These are phyloP conservation scores for Diadegma fenestrale DNA, from an alignment of 2,888 invertebrate genomes.

Conservation along the genomic window DNA sequence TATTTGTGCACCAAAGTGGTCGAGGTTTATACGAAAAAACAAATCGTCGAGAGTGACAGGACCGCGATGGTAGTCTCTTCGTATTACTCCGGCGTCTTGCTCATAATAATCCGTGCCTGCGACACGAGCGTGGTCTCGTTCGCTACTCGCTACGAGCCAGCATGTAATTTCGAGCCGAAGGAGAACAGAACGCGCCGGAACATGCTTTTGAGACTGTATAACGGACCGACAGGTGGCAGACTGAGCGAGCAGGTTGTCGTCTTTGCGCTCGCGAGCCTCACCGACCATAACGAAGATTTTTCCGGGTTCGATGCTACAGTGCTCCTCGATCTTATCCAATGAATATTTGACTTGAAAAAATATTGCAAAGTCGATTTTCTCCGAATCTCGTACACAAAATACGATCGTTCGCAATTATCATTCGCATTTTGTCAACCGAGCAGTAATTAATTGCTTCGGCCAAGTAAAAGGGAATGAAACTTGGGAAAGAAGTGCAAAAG, in stretches of 20 bases:
- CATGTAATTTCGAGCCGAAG: constrained; percentile 26
- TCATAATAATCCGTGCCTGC: constrained; percentile 22
- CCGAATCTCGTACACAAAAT: neutral
- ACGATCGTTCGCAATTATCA: too few relatives aligned
- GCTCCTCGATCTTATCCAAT: constrained; percentile 34
- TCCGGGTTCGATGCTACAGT: constrained; percentile 16
- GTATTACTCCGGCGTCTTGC: constrained; percentile 4
- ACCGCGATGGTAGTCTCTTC: constrained; percentile 40
- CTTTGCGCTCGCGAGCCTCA: constrained; percentile 57
- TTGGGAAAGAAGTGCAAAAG: neutral
- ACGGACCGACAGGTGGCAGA: constrained; percentile 82
- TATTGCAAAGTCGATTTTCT: neutral
- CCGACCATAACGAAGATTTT: constrained; percentile 40
- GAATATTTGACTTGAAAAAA: neutral
- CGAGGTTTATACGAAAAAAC: constrained; percentile 11
- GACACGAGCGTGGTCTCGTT: neutral
- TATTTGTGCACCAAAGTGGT: neutral
- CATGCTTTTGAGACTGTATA: constrained; percentile 72
- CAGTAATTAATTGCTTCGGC: neutral
- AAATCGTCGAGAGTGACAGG: constrained; percentile 45
- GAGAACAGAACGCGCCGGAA: constrained; percentile 69
- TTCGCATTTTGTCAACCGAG: too few relatives aligned
- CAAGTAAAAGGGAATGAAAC: neutral
- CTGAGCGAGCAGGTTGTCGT: constrained; percentile 79
- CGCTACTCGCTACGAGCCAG: neutral